Conservation (phyloP, 2,113 vertebrate species). For the Tupaia chinensis region DNA sequence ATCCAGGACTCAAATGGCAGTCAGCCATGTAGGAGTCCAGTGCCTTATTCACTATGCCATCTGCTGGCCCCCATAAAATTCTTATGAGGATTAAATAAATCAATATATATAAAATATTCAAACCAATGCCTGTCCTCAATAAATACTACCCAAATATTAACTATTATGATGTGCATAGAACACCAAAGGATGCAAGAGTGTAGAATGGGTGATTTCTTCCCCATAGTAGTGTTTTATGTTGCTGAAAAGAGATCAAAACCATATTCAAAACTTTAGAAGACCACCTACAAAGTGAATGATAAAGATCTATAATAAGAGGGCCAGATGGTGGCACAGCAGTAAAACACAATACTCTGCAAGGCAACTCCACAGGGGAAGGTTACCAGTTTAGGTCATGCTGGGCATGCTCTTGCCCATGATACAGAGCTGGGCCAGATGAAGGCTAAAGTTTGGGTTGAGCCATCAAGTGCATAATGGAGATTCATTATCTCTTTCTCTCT, state of each 20-base stretch:
- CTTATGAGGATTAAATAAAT: slow-evolving; percentile 9
- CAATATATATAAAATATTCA: not conserved
- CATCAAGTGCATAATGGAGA: too few relatives aligned
- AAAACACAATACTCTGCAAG: too few relatives aligned
- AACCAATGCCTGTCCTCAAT: not conserved
- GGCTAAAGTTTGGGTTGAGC: too few relatives aligned
- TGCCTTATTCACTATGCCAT: too few relatives aligned
- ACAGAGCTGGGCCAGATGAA: too few relatives aligned
- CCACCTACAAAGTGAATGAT: not conserved
- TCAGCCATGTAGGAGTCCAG: too few relatives aligned
- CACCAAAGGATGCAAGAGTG: not conserved
- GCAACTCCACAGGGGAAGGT: too few relatives aligned
- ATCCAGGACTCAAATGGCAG: too few relatives aligned
- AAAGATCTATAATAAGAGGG: not conserved
- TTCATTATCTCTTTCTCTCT: too few relatives aligned
- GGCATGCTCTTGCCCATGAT: too few relatives aligned
- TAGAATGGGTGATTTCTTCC: not conserved
- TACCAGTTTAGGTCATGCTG: too few relatives aligned
- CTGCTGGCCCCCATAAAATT: not conserved
- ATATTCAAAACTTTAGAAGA: not conserved
- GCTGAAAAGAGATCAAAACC: slow-evolving; percentile 24
- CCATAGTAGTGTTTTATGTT: not conserved
- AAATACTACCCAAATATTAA: slow-evolving; percentile 14
- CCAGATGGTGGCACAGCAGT: too few relatives aligned
- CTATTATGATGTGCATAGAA: not conserved